These are phyloP conservation scores for Turritopsis dohrnii DNA, from an alignment of 30 jellyfish, hydroid and myxozoan species.

Conservation along the genomic window DNA sequence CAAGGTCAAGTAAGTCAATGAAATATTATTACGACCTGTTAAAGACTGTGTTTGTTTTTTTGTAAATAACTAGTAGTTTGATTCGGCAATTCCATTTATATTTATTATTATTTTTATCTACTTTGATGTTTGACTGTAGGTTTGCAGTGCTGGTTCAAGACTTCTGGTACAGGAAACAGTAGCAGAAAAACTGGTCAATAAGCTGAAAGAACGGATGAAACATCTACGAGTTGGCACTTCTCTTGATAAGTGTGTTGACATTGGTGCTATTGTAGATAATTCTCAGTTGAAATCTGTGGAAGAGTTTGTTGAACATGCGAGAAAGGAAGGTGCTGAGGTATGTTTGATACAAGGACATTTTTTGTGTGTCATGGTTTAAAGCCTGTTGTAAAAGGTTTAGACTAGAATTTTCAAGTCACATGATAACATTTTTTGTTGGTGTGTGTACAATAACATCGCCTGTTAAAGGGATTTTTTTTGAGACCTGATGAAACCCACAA, in stretches of 20 bases:
- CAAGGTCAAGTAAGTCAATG: slow-evolving; percentile 86
- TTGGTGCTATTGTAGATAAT: slow-evolving; percentile 92
- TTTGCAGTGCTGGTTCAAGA: slow-evolving; percentile 96
- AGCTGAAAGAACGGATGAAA: slow-evolving; percentile 78
- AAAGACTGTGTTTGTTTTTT: too few species aligned
- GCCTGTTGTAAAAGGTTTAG: too few species aligned
- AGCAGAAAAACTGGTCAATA: slow-evolving; percentile 51
- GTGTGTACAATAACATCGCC: too few species aligned
- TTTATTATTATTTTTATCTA: background rate
- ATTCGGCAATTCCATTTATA: background rate
- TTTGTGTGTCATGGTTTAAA: background rate
- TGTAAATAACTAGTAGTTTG: too few species aligned
- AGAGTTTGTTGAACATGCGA: slow-evolving; percentile 77
- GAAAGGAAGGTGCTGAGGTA: slow-evolving; percentile 90
- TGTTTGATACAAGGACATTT: slow-evolving; percentile 2
- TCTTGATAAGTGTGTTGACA: slow-evolving; percentile 85
- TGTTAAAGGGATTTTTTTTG: too few species aligned
- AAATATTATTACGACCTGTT: too few species aligned
- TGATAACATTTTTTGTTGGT: too few species aligned
- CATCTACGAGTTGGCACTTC: slow-evolving; percentile 77
- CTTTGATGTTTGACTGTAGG: slow-evolving; percentile 35
- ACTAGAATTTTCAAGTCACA: too few species aligned
- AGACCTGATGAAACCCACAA: too few species aligned
- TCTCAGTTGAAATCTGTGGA: slow-evolving; percentile 68
- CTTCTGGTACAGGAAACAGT: slow-evolving; percentile 83